Base-by-base conservation (phyloP, 2,113 vertebrate genomes). In the Eidolon helvum region DNA sequence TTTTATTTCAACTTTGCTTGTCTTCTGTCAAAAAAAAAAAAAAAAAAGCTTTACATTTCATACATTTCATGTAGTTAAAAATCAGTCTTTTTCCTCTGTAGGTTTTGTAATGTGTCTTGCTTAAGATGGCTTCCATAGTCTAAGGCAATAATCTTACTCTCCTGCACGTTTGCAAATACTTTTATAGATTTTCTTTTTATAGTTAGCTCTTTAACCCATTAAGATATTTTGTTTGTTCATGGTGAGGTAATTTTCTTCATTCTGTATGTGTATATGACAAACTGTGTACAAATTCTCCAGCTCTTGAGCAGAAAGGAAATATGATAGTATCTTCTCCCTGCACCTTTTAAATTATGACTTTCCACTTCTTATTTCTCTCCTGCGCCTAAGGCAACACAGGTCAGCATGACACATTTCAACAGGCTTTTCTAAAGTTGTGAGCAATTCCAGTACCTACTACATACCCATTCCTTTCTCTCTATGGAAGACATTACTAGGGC, bases 1-100 rank as follows among this genome's bases (percentile, higher is more conserved):
- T 50, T 95, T 59, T 94, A n/a, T 87, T 87, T 77, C n/a, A 83
- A 66, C 11, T 94, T 85, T 77, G 40, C 87, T 57, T 91, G 24
- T 95, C 22, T 92, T 96, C 16, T 78, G 18, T 89, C 22, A n/a
- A 48, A 48, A 45, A 45, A 45, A 45, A 45, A 48, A 48, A 48
- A 89, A 94, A 14, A 90, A 19, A 69, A 87, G 26, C 79, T 77
- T 87, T 87, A 43, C 24, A 78, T 48, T 48, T 48, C 7, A 43
- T 7, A 43, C 7, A n/a, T 90, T 95, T 79, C 15, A 38, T 26
- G 9, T 78, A 50, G 55, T 53, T 87, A 74, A 92, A 86, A 84
- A 57, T 59, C 26, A 69, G 10, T 65, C 66, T 90, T 82, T 79
- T 68, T 71, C 66, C 40, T 77, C 21, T 68, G 0, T 80, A 65